A percentile compares a stretch with the other conserved stretches of the same genome.
phyloP scores from a whole-genome alignment of 2,113 vertebrate species.

The Rhodinocichla rosea region DNA sequence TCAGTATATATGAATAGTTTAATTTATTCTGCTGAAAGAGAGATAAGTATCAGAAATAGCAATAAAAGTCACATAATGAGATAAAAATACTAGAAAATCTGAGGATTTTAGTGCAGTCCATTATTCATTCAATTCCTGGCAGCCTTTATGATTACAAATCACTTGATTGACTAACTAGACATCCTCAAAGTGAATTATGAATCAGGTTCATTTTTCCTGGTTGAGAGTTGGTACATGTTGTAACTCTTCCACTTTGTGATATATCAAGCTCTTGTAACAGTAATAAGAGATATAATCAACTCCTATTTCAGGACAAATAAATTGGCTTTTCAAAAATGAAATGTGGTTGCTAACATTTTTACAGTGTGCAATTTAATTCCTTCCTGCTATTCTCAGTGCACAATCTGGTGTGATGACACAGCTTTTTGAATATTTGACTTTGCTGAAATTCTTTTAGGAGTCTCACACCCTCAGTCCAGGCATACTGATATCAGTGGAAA shows the following conservation, averaged over 20 bases:
- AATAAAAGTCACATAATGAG: constrained; percentile 80
- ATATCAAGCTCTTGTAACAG: constrained; percentile 73
- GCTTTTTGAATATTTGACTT: constrained; percentile 58
- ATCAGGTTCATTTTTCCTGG: constrained; percentile 78
- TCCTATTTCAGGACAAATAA: constrained; percentile 74
- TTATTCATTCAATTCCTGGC: constrained; percentile 95
- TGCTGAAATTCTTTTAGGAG: constrained; percentile 30
- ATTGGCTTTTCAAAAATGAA: constrained; percentile 74
- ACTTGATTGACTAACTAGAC: constrained; percentile 98
- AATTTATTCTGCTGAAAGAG: constrained; percentile 69
- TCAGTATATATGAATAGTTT: constrained; percentile 63
- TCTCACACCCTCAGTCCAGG: not conserved
- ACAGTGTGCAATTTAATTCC: constrained; percentile 55
- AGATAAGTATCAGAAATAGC: constrained; percentile 76
- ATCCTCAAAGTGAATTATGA: constrained; percentile 90
- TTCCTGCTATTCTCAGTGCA: constrained; percentile 39
- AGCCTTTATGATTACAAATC: constrained; percentile 97
- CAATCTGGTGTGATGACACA: constrained; percentile 47
- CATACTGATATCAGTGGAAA: not conserved
- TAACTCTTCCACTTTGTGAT: constrained; percentile 75
- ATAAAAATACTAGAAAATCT: constrained; percentile 86
- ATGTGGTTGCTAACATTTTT: constrained; percentile 72
- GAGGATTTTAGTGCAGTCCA: constrained; percentile 87
- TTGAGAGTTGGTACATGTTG: constrained; percentile 74
- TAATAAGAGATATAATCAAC: constrained; percentile 75